phyloP scores from a whole-genome alignment of 2,113 vertebrate genomes.

The Neogale vison region DNA sequence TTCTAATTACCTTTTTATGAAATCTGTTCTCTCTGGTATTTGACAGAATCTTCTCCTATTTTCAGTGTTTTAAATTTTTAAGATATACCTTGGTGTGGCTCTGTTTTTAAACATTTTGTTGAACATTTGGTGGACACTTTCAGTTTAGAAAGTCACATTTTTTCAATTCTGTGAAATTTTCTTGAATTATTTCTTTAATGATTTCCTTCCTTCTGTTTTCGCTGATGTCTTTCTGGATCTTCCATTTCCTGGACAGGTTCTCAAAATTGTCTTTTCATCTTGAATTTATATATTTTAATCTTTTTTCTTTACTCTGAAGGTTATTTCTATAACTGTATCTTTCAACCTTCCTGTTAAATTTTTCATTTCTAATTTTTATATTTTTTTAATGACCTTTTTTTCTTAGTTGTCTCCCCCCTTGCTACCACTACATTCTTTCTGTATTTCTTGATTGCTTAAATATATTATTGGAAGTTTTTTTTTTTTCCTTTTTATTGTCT shows the following conservation, averaged over 20 bases:
- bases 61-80: not conserved
- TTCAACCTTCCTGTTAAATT: not conserved
- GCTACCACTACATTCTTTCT: not conserved
- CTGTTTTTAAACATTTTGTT: not conserved
- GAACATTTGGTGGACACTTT: not conserved
- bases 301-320: not conserved
- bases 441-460: not conserved
- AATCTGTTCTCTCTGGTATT: not conserved
- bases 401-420: not conserved
- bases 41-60: not conserved
- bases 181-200: not conserved
- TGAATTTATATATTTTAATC: not conserved
- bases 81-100: not conserved
- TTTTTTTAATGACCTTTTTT: not conserved
- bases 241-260: not conserved
- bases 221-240: not conserved
- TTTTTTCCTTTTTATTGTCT: not conserved
- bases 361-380: slow-evolving; percentile 25
- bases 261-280: slow-evolving; percentile 10
- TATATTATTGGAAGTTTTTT: not conserved
- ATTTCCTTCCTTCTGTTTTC: not conserved
- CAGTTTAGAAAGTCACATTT: not conserved
- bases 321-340: not conserved
- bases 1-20: slow-evolving; percentile 15
- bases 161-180: slow-evolving; percentile 24